A percentile compares a stretch with the other conserved stretches of the same genome.
Conservation (phyloP, 2,113 vertebrate species). For the Bufo gargarizans region DNA sequence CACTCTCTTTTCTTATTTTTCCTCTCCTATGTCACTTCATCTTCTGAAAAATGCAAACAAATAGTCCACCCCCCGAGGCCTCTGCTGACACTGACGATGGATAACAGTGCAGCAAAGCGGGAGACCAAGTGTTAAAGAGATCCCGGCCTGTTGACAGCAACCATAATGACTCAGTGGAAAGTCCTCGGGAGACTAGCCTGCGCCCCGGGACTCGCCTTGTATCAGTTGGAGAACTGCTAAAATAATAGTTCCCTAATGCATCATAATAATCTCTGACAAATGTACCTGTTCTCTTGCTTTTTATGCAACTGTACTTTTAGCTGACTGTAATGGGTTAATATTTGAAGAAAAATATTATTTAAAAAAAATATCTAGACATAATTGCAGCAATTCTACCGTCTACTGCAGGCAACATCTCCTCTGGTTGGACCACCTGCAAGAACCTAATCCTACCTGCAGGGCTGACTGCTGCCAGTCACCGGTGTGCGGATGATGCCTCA, state of each 20-base stretch:
- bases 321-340: conserved; percentile 25
- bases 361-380: conserved; percentile 7
- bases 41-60: conserved; percentile 48
- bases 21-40: conserved; percentile 32
- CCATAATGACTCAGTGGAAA: too few relatives aligned
- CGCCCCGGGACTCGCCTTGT: too few relatives aligned
- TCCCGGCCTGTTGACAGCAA: not conserved
- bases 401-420: conserved; percentile 24
- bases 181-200: too few relatives aligned
- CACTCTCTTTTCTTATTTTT: not conserved
- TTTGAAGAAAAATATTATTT: not conserved
- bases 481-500: not conserved
- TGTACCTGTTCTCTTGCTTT: too few relatives aligned
- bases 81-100: not conserved
- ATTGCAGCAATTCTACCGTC: conserved; percentile 31
- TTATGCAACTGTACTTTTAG: too few relatives aligned
- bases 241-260: too few relatives aligned
- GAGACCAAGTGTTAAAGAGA: conserved; percentile 37
- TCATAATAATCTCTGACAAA: too few relatives aligned
- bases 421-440: conserved; percentile 46
- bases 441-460: conserved; percentile 53
- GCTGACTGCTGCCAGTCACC: not conserved
- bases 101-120: not conserved
- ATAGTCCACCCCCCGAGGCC: conserved; percentile 18
- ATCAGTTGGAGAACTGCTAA: too few relatives aligned